These are phyloP conservation scores for Saimiri boliviensis DNA, from an alignment of 2,113 vertebrate species.

Conservation along the genomic window DNA sequence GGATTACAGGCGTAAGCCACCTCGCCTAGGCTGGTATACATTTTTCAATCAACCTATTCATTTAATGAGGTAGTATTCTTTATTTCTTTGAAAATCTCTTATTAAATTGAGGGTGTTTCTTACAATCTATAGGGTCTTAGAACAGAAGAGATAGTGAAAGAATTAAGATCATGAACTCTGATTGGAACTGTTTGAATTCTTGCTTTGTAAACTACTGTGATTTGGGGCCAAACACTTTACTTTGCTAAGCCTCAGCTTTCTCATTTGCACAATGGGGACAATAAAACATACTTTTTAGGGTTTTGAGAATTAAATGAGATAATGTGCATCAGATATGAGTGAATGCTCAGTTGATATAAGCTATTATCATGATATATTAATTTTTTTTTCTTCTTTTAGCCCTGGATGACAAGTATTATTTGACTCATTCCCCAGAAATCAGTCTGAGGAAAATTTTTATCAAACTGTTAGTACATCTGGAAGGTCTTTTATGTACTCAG, in stretches of 20 bases:
- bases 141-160: background rate
- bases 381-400: constrained; percentile 28
- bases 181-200: constrained; percentile 3
- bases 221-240: background rate
- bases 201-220: background rate
- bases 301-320: constrained; percentile 16
- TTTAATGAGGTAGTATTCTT: background rate
- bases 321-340: background rate
- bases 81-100: background rate
- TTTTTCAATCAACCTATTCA: constrained; percentile 32
- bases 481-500: background rate
- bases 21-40: background rate
- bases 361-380: background rate
- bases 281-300: background rate
- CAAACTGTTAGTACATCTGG: background rate
- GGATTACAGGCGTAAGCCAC: too few relatives aligned
- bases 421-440: background rate
- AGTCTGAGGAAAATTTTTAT: background rate
- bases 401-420: background rate
- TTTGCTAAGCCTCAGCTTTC: constrained; percentile 16
- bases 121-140: background rate
- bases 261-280: background rate
- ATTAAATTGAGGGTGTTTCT: background rate
- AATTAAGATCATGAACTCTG: background rate
- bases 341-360: background rate